Conservation (phyloP, 2,113 vertebrate genomes). For the Calidris pygmaea region DNA sequence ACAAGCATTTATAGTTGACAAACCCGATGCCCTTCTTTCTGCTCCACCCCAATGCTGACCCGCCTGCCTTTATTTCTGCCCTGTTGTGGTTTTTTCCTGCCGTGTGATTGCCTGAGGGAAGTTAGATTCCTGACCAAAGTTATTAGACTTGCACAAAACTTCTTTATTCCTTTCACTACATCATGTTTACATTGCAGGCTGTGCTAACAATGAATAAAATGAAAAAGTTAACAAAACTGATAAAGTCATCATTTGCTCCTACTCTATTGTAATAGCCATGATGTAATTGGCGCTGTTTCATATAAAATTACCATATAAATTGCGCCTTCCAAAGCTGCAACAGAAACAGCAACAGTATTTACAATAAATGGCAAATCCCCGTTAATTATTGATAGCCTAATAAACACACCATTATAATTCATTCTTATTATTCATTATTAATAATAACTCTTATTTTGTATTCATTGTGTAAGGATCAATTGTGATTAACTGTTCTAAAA, state of each 20-base stretch:
- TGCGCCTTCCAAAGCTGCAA: constrained; percentile 39
- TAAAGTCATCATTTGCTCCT: constrained; percentile 36
- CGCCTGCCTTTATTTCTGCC: not conserved
- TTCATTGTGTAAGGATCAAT: constrained; percentile 34
- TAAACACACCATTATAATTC: constrained; percentile 49
- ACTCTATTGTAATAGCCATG: constrained; percentile 32
- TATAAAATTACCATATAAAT: constrained; percentile 72
- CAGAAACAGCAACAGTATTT: constrained; percentile 47
- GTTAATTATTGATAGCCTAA: constrained; percentile 69
- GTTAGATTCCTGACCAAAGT: not conserved
- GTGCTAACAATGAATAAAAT: constrained; percentile 54
- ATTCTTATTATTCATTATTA: constrained; percentile 58
- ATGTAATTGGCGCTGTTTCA: constrained; percentile 49
- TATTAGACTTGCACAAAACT: not conserved
- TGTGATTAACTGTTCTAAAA: constrained; percentile 30
- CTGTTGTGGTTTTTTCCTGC: not conserved
- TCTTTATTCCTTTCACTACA: constrained; percentile 39
- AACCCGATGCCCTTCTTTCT: not conserved
- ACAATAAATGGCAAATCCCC: constrained; percentile 56
- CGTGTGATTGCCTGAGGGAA: not conserved
- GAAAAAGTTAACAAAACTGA: constrained; percentile 61
- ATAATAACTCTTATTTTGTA: constrained; percentile 35
- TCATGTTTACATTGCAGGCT: constrained; percentile 40
- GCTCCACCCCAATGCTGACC: not conserved
- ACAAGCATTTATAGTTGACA: not conserved